Evolutionary conservation across 2,888 invertebrate genomes (phyloP).

Genomic region (Noctua janthina): DNA sequence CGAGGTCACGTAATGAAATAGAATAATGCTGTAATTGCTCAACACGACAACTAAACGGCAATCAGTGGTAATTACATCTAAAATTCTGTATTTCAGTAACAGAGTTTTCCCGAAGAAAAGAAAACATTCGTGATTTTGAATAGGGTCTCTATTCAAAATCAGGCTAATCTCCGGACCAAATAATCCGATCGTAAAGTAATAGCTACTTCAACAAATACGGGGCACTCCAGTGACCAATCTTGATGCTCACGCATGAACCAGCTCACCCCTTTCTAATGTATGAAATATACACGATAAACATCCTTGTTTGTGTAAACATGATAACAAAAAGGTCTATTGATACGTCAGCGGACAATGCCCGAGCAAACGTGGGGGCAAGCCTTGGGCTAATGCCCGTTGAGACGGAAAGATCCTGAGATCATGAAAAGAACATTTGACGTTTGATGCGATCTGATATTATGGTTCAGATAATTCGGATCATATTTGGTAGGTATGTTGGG

Average conservation of each 20-base stretch:
- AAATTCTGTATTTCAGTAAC: neutral
- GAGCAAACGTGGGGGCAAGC: constrained; percentile 48
- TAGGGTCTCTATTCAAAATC: constrained; percentile 19
- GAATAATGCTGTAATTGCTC: too few relatives aligned
- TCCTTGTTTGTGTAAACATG: constrained; percentile 66
- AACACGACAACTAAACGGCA: neutral
- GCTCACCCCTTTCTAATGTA: constrained; percentile 53
- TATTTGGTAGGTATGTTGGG: constrained; percentile 3
- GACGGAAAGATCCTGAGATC: constrained; percentile 62
- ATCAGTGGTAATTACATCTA: neutral
- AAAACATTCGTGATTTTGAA: neutral
- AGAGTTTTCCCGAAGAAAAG: neutral
- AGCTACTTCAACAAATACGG: constrained; percentile 28
- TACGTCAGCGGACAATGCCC: constrained; percentile 65
- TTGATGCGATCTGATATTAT: constrained; percentile 51
- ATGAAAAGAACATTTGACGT: constrained; percentile 66
- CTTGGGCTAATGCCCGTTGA: constrained; percentile 55
- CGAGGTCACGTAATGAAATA: neutral
- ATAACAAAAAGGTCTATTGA: constrained; percentile 72
- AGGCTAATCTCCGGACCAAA: constrained; percentile 36
- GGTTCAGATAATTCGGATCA: constrained; percentile 53
- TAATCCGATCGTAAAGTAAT: constrained; percentile 31
- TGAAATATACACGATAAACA: constrained; percentile 64
- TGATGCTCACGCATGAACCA: constrained; percentile 50
- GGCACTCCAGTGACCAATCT: constrained; percentile 46